phyloP scores from a whole-genome alignment of 2,113 vertebrate species.

The Aegotheles bennettii region DNA sequence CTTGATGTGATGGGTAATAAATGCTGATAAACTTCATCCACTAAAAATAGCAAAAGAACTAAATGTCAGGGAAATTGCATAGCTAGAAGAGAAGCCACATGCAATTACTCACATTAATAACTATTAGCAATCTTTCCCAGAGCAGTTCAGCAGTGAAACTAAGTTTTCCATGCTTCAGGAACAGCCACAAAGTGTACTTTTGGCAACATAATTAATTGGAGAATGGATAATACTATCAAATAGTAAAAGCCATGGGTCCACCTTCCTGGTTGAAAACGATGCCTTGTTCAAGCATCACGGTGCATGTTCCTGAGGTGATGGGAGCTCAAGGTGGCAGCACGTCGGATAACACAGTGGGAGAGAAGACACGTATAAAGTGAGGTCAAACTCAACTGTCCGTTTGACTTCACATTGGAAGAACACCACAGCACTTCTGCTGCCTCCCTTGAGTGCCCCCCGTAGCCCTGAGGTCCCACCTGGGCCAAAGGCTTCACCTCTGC shows the following conservation, averaged over 20 bases:
- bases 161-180: neutral
- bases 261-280: neutral
- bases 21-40: neutral
- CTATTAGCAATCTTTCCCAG: neutral
- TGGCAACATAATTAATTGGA: neutral
- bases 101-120: neutral
- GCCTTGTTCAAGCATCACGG: neutral
- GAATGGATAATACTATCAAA: neutral
- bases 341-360: neutral
- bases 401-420: neutral
- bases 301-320: rapidly evolving
- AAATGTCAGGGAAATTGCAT: neutral
- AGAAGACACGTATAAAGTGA: neutral
- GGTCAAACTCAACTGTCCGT: neutral
- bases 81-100: neutral
- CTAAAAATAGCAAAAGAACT: neutral
- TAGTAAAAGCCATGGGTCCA: neutral
- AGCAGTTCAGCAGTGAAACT: neutral
- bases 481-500: neutral
- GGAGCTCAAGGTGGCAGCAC: too few species aligned
- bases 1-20: neutral
- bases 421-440: neutral
- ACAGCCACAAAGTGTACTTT: neutral
- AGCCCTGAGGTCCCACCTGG: neutral
- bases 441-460: rapidly evolving